A percentile compares a stretch with the other conserved stretches of the same genome.
These are phyloP conservation scores for Zootermopsis nevadensis DNA, from an alignment of 2,888 invertebrate genomes.

Conservation along the genomic window DNA sequence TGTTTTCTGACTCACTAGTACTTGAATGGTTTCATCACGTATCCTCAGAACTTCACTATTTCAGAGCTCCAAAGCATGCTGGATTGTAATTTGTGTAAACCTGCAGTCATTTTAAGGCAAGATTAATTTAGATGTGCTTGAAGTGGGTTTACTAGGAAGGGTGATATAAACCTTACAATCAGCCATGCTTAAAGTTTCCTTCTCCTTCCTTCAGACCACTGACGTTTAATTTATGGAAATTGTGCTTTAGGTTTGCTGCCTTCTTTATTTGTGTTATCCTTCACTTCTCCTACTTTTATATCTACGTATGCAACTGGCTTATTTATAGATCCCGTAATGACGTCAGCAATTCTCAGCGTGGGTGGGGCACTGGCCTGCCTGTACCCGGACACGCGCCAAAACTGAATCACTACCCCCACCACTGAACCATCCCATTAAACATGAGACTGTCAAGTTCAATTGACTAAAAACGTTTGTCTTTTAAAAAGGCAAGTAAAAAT, in stretches of 20 bases:
- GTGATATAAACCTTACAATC: too few relatives aligned
- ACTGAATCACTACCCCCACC: not conserved
- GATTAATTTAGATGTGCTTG: too few relatives aligned
- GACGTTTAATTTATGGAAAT: too few relatives aligned
- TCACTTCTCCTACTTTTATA: not conserved
- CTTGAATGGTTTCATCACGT: too few relatives aligned
- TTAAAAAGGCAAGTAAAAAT: not conserved
- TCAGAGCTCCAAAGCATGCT: too few relatives aligned
- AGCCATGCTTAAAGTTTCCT: too few relatives aligned
- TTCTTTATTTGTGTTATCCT: not conserved
- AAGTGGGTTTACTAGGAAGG: too few relatives aligned
- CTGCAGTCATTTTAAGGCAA: too few relatives aligned
- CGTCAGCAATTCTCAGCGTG: constrained; percentile 25
- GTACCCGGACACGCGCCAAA: constrained; percentile 20
- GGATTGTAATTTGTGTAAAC: too few relatives aligned
- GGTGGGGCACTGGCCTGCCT: constrained; percentile 26
- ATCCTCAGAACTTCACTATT: too few relatives aligned
- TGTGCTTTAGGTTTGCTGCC: not conserved
- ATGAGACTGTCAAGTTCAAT: not conserved
- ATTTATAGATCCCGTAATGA: constrained; percentile 14
- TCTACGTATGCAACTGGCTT: not conserved
- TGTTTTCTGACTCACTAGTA: too few relatives aligned
- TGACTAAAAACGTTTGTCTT: not conserved
- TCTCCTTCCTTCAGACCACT: too few relatives aligned
- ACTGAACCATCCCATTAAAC: not conserved